Conservation (phyloP, 1,140 invertebrate genomes). For the Drosophila trapezifrons region DNA sequence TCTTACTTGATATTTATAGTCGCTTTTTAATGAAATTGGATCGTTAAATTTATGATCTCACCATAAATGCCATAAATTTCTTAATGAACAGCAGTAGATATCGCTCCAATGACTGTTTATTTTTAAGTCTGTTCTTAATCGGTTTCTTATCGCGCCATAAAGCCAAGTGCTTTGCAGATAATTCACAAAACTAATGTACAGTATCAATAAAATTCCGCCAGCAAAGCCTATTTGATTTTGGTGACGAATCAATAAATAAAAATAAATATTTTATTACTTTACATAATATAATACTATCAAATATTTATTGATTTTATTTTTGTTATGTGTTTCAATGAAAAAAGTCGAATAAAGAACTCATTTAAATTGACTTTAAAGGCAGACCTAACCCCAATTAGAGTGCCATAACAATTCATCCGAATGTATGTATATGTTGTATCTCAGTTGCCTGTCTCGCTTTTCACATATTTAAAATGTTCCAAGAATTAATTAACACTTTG, state of each 20-base stretch:
- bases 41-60: slow-evolving; percentile 68
- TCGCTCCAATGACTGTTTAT: slow-evolving; percentile 39
- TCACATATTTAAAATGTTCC: slow-evolving; percentile 68
- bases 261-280: too few species aligned
- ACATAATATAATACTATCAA: too few species aligned
- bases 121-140: slow-evolving; percentile 60
- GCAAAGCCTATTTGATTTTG: background rate
- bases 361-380: slow-evolving; percentile 26
- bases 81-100: slow-evolving; percentile 57
- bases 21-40: slow-evolving; percentile 75
- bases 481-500: slow-evolving; percentile 82
- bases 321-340: too few species aligned
- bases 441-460: slow-evolving; percentile 27
- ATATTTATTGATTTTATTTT: too few species aligned
- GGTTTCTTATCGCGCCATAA: slow-evolving; percentile 60
- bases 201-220: background rate
- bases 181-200: background rate
- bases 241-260: too few species aligned
- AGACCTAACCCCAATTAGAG: slow-evolving; percentile 34
- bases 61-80: slow-evolving; percentile 65
- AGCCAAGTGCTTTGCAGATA: slow-evolving; percentile 18
- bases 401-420: slow-evolving; percentile 21
- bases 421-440: slow-evolving; percentile 22
- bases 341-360: too few species aligned
- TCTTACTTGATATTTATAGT: slow-evolving; percentile 60